Evolutionary conservation across 2,113 vertebrate genomes (phyloP), one percentile per base, ranked within the genome.

Genomic region (Hucho hucho): DNA sequence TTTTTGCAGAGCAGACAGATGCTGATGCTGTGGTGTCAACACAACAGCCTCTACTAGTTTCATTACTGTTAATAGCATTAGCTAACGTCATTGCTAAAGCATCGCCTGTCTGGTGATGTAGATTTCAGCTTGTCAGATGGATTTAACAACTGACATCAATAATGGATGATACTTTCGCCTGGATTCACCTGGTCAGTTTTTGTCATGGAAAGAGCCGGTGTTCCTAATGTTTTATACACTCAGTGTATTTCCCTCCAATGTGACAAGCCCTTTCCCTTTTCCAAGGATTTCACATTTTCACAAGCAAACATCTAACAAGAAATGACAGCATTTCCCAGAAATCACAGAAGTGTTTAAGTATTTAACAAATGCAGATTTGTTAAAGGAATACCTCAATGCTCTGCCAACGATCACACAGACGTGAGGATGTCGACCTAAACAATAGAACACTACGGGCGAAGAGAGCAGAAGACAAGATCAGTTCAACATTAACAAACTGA

Each of bases 391-490:
- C 76, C 43, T 32, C 13, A 0, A 64, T 53, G 9, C 4, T 47
- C 29, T 69, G 82, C 83, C 85, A 91, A 86, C 77, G 79, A 88
- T 87, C 83, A 92, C 83, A 89, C 32, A 26, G 72, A 59, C 81
- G 37, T 67, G 29, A 43, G 72, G 66, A 73, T 70, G 28, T 28
- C 26, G 14, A 66, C 68, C 70, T 18, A 26, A 49, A 64, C 73
- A 73, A 81, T 78, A 56, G 32, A 72, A 29, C 75, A 70, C 32
- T 22, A 26, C 25, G 46, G 69, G 77, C 6, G 75, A 22, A 20
- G 76, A 65, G 46, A 74, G 73, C 12, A 37, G 32, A 83, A 81
- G 61, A 76, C 79, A 78, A 78, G 71, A 59, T 65, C 59, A 61
- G 61, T 69, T 80, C 69, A 80, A 82, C 58, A 26, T 20, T 6